Evolutionary conservation across 2,797 vertebrate species (phyloP).

Genomic region (Microctenopoma lineatum): DNA sequence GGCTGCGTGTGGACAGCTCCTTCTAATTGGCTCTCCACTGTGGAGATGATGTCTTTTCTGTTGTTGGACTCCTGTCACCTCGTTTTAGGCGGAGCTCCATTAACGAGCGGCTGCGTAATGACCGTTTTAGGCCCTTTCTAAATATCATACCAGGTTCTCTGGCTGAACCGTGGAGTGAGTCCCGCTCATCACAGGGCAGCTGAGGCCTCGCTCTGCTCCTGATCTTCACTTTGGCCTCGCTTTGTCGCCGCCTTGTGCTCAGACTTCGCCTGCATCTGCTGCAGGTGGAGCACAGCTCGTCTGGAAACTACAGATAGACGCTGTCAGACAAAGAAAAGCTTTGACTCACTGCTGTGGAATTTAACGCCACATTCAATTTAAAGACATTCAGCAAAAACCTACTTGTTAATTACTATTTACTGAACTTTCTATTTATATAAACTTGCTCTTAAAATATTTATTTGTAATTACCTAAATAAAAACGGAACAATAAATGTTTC

Average conservation of each 20-base stretch:
- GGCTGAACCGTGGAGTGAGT: conserved; percentile 1
- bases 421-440: no score
- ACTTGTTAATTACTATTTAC: neutral
- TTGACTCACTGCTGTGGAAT: fast-evolving
- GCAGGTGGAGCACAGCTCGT: neutral
- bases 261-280: conserved; percentile 15
- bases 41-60: neutral
- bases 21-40: conserved; percentile 33
- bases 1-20: conserved; percentile 12
- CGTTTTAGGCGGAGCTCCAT: neutral
- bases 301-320: neutral
- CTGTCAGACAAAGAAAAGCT: neutral
- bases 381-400: neutral
- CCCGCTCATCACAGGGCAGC: conserved; percentile 16
- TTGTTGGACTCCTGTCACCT: conserved; percentile 1
- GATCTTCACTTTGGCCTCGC: conserved; percentile 28
- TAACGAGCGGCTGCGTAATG: neutral
- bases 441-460: neutral
- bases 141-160: neutral
- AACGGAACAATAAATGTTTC: neutral
- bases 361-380: neutral
- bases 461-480: no score
- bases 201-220: conserved; percentile 35
- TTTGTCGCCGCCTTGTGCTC: conserved; percentile 85
- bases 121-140: neutral